Base-by-base conservation (phyloP, 1,140 invertebrate genomes). In the Drosophila parvula region DNA sequence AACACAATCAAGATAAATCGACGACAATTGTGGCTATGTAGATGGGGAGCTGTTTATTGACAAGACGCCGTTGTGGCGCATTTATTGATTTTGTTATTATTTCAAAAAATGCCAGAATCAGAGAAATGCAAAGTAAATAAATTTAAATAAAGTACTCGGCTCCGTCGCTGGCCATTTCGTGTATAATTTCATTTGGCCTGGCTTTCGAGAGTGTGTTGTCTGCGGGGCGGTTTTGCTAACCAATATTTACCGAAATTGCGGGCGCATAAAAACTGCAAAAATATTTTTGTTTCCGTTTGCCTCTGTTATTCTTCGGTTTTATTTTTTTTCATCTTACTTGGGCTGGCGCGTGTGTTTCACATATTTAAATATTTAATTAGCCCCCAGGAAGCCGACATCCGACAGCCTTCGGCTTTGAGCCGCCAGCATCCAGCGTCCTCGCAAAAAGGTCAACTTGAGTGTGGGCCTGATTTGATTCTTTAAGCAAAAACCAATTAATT, bases 61-160 rank as follows among this genome's bases (percentile, higher is more conserved):
- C 73, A 71, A 78, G 76, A 74, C 77, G 79, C 73, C 84, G 64
- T 50, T 40, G 55, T 28, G 84, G 73, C 79, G 77, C 77, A 79
- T 74, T 89, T 88, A 88, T 88, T 89, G 83, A 88, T 88, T 88
- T 89, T 86, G 68, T 80, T 83, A 83, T 89, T 89, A 88, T 86
- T 74, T 63, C 40, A 32, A 56, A 51, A 74, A 75, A 41, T 51
- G 30, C 28, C 32, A 18, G 41, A 51, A 56, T 50, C 38, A 30
- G 30, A 41, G 50, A 30, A 78, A 53, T 53, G 41, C 18, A 48
- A 79, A 67, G 50, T 69, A 78, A 78, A 74, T 61, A 78, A 75
- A 82, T 79, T 63, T 68, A 74, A 64, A 76, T 58, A 68, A 61
- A 78, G 64, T 57, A 44, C 58, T 78, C 28, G 10, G 9, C 38